phyloP scores from a whole-genome alignment of 2,888 invertebrate genomes.

The Neria commutata region DNA sequence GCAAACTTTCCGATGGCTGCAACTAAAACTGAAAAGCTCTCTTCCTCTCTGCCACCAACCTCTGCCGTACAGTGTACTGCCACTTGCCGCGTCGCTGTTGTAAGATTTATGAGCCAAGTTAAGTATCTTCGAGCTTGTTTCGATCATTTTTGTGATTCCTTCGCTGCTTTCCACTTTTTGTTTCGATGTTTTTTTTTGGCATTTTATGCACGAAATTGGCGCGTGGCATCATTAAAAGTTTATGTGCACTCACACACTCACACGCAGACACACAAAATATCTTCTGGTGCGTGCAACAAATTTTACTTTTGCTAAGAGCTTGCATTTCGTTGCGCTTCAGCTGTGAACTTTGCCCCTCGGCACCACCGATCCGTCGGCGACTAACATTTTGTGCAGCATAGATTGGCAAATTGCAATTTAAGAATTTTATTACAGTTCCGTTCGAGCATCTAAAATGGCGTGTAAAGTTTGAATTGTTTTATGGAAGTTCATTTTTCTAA shows the following conservation, averaged over 20 bases:
- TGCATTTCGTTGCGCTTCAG: not conserved
- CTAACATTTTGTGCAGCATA: too few relatives aligned
- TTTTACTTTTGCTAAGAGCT: not conserved
- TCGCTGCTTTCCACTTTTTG: too few relatives aligned
- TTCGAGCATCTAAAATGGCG: too few relatives aligned
- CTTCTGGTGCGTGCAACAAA: slow-evolving; percentile 13
- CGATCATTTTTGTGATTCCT: slow-evolving; percentile 55
- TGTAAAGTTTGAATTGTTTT: too few relatives aligned
- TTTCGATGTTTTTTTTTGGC: slow-evolving; percentile 38
- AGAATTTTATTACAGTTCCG: too few relatives aligned
- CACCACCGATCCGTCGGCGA: too few relatives aligned
- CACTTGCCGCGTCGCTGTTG: not conserved
- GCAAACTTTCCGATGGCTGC: slow-evolving; percentile 40
- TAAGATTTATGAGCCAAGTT: slow-evolving; percentile 18
- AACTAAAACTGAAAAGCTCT: too few relatives aligned
- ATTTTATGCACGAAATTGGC: slow-evolving; percentile 21
- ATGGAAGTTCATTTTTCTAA: too few relatives aligned
- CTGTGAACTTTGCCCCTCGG: too few relatives aligned
- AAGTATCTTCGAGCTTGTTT: slow-evolving; percentile 50
- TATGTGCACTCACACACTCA: slow-evolving; percentile 26
- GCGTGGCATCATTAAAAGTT: slow-evolving; percentile 25
- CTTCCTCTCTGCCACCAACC: not conserved
- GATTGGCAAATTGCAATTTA: too few relatives aligned
- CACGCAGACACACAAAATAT: slow-evolving; percentile 13
- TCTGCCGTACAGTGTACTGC: too few relatives aligned